A percentile compares a stretch with the other conserved stretches of the same genome.
Evolutionary conservation across 2,797 vertebrate species (phyloP).

Genomic region (Phalloptychus januarius): DNA sequence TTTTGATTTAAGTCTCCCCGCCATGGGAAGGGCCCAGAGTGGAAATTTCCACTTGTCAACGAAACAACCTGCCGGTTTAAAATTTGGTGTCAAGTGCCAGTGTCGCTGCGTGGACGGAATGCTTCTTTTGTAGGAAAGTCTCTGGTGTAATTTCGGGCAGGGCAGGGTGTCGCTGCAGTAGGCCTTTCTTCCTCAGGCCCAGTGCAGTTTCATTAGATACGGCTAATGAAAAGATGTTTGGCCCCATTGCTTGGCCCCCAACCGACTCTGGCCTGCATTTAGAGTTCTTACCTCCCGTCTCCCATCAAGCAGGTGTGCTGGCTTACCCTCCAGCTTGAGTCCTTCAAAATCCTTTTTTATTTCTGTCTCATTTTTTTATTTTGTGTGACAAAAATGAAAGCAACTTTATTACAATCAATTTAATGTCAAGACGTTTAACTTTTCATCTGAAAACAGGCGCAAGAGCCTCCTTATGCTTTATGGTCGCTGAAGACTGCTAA

Average conservation of each 20-base stretch:
- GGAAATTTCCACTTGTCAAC: constrained; percentile 80
- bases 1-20: constrained; percentile 51
- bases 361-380: neutral
- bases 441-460: constrained; percentile 4
- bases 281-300: constrained; percentile 70
- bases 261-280: constrained; percentile 78
- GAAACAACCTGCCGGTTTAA: constrained; percentile 67
- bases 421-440: neutral
- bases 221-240: constrained; percentile 85
- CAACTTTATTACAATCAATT: neutral
- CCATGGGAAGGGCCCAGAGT: constrained; percentile 64
- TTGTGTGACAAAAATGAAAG: neutral
- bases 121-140: constrained; percentile 79
- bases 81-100: constrained; percentile 80
- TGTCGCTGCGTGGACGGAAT: constrained; percentile 82
- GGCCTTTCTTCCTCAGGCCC: constrained; percentile 78
- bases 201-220: constrained; percentile 85
- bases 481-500: neutral
- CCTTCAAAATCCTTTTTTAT: constrained; percentile 36
- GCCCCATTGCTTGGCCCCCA: constrained; percentile 66
- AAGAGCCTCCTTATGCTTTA: neutral
- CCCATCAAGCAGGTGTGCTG: constrained; percentile 75
- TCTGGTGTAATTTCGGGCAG: constrained; percentile 80
- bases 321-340: constrained; percentile 32
- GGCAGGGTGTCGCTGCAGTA: constrained; percentile 81